Evolutionary conservation across 2,797 vertebrate genomes (phyloP), one percentile per base, ranked within the genome.

Genomic region (Sibirionetta formosa): DNA sequence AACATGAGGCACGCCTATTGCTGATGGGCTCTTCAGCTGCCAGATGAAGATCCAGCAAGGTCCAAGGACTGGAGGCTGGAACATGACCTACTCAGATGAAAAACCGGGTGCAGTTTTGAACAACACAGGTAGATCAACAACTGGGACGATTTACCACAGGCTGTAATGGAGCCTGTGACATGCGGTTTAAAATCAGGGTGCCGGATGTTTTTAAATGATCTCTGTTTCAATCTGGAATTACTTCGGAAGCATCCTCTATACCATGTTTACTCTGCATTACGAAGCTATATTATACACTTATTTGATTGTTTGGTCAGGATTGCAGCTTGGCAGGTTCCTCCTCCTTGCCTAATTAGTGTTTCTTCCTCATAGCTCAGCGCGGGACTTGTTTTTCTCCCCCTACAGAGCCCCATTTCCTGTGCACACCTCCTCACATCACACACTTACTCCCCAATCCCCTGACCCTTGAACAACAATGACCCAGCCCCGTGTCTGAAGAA

Each of bases 381-480:
- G 0, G 65, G 60, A 93, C 33, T 92, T 73, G 69, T 1, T 84
- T 61, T 81, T 84, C 7, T 26, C 7, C 50, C 70, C 48, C 38
- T 71, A 16, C 42, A 90, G 38, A 79, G 36, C 76, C 76, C 36
- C 50, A 14, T 23, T 68, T 79, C 66, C 79, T 56, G 18, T 7
- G 12, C n/a, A 75, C 65, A 42, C 3, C 29, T 71, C 42, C 69
- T 78, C 65, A 81, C 46, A 44, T 14, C 5, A 9, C 40, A 60
- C n/a, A 65, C 31, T 14, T 33, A 33, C 29, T 40, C 65, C 56
- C 58, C 22, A 14, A 14, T 89, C 31, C 31, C 65, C 8, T 14
- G 11, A 14, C n/a, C 24, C 54, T n/a, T 24, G 33, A 31, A 46
- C 0, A 0, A 20, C 22, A 53, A 23, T 0, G 0, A 4, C 15